A percentile compares a stretch with the other conserved stretches of the same genome.
Evolutionary conservation across 2,888 invertebrate genomes (phyloP).

Genomic region (Drosophila meridionalis): DNA sequence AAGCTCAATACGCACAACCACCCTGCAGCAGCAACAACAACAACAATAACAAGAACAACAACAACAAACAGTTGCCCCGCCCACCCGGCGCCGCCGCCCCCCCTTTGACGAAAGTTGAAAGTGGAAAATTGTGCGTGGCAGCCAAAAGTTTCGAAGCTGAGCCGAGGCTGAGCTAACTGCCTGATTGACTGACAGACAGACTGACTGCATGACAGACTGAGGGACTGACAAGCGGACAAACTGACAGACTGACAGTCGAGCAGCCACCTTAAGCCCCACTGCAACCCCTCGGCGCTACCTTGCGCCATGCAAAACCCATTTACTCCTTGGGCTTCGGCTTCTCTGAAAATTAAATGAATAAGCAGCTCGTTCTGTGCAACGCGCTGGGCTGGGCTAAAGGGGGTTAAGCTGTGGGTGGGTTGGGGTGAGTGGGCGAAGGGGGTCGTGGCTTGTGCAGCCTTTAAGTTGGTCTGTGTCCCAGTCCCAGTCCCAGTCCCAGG

Average conservation of each 20-base stretch:
- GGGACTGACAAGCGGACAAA: slow-evolving; percentile 6
- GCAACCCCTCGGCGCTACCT: slow-evolving; percentile 22
- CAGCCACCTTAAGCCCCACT: neutral
- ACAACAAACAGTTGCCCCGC: slow-evolving; percentile 8
- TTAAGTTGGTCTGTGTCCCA: slow-evolving; percentile 33
- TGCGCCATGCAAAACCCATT: slow-evolving; percentile 52
- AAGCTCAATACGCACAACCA: slow-evolving; percentile 64
- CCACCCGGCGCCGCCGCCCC: slow-evolving; percentile 15
- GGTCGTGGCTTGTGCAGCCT: slow-evolving; percentile 44
- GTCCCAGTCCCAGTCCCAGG: slow-evolving; percentile 22
- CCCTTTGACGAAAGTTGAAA: slow-evolving; percentile 63
- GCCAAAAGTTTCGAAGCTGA: slow-evolving; percentile 68
- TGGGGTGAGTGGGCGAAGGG: neutral
- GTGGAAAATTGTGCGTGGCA: slow-evolving; percentile 78
- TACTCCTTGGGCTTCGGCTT: slow-evolving; percentile 51
- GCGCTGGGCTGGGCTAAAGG: neutral
- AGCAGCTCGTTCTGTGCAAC: slow-evolving; percentile 69
- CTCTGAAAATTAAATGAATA: slow-evolving; percentile 75
- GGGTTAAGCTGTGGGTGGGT: neutral
- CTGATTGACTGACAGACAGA: slow-evolving; percentile 46
- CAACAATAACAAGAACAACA: slow-evolving; percentile 19
- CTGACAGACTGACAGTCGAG: neutral
- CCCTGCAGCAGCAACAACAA: slow-evolving; percentile 27
- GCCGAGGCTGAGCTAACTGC: slow-evolving; percentile 44
- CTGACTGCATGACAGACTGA: slow-evolving; percentile 17